A percentile compares a stretch with the other conserved stretches of the same genome.
phyloP scores from a whole-genome alignment of 1,140 invertebrate genomes.

The Aphis craccivora region DNA sequence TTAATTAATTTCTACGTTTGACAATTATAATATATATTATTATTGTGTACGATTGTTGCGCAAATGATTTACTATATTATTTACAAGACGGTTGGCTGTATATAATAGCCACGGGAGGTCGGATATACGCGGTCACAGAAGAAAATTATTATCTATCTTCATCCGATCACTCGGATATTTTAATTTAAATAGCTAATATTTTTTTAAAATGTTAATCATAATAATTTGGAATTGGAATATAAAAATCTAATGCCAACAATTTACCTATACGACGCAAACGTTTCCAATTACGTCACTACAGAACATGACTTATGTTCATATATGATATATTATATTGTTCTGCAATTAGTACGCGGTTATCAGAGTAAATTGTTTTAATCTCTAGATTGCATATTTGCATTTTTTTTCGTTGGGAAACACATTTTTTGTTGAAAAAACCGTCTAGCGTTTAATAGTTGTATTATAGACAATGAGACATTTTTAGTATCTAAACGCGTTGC shows the following conservation, averaged over 20 bases:
- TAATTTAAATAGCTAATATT: neutral
- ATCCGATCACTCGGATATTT: neutral
- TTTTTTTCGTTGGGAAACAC: neutral
- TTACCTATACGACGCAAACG: neutral
- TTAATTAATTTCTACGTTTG: constrained; percentile 14
- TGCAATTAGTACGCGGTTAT: neutral
- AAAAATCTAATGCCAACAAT: neutral
- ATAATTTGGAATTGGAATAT: neutral
- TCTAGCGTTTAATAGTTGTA: neutral
- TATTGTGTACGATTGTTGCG: neutral
- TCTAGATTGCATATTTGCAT: neutral
- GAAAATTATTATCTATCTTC: neutral
- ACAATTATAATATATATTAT: neutral
- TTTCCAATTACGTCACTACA: neutral
- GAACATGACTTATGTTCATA: neutral
- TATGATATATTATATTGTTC: neutral
- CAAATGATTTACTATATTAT: neutral
- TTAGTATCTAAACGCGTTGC: neutral
- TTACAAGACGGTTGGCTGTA: neutral
- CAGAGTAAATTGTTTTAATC: neutral
- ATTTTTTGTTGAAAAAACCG: neutral
- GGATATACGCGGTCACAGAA: neutral
- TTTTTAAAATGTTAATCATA: neutral
- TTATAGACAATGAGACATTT: constrained; percentile 3
- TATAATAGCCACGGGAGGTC: constrained; percentile 8